Evolutionary conservation across 2,888 invertebrate species (phyloP).

Genomic region (Penaeus monodon): DNA sequence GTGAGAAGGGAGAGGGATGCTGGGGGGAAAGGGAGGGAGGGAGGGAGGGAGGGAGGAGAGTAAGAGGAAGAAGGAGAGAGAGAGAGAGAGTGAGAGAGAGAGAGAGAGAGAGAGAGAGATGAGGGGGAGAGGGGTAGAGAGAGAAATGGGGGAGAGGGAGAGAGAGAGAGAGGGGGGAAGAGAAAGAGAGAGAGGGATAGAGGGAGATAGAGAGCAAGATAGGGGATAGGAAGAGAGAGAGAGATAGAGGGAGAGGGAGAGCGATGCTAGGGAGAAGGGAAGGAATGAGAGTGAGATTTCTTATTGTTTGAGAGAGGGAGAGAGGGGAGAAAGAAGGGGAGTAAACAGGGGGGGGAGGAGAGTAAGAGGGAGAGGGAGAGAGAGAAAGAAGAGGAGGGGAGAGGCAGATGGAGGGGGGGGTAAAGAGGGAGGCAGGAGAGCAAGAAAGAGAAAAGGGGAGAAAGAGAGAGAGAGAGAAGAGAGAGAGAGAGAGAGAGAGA

Average conservation of each 20-base stretch:
- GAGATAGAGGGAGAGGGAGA: background rate
- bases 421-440: background rate
- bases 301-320: background rate
- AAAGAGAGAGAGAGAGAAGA: background rate
- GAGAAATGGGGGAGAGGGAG: background rate
- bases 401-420: background rate
- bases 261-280: background rate
- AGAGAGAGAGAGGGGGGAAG: too few relatives aligned
- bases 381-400: too few relatives aligned
- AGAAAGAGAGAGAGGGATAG: too few relatives aligned
- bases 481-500: background rate
- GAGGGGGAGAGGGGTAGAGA: background rate
- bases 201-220: too few relatives aligned
- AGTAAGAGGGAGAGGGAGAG: background rate
- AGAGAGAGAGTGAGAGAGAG: background rate
- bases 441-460: background rate
- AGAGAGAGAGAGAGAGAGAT: too few relatives aligned
- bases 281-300: background rate
- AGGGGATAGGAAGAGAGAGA: background rate
- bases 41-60: background rate
- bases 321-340: background rate
- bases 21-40: background rate
- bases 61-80: background rate
- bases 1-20: background rate
- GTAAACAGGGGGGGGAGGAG: background rate